Percentiles rank a stretch among this genome's conserved stretches.
Conservation (phyloP, 2,888 invertebrate genomes). For the Bimastos eiseni region DNA sequence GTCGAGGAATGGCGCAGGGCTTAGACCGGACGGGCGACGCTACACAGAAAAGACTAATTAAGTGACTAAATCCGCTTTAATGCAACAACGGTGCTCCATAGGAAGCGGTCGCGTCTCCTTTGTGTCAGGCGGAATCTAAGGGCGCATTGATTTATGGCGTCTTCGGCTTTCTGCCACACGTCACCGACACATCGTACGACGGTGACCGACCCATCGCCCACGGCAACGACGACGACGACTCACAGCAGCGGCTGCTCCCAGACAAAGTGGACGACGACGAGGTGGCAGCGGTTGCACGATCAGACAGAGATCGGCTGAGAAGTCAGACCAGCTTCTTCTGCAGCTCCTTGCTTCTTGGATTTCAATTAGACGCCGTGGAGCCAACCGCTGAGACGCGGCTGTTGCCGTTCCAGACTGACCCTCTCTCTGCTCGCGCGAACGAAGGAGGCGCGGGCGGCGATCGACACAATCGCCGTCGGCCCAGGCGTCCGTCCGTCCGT, state of each 20-base stretch:
- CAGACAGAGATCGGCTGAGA: background rate
- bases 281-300: background rate
- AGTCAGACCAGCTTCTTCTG: background rate
- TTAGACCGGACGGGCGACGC: constrained; percentile 15
- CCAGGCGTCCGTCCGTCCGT: background rate
- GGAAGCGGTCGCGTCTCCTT: constrained; percentile 22
- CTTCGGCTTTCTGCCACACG: constrained; percentile 21
- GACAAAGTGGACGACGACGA: constrained; percentile 9
- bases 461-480: constrained; percentile 20
- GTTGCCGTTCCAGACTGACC: background rate
- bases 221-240: background rate
- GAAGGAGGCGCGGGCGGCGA: background rate
- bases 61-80: constrained; percentile 25
- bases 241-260: background rate
- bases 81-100: constrained; percentile 25
- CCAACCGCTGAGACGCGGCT: background rate
- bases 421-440: background rate
- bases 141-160: constrained; percentile 18
- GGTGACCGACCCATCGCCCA: background rate
- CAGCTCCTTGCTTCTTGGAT: background rate
- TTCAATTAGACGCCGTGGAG: constrained; percentile 20
- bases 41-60: constrained; percentile 25
- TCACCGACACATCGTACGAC: background rate
- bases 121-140: constrained; percentile 17
- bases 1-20: background rate